Conservation (phyloP, 2,888 invertebrate species). For the Limenitis camilla region DNA sequence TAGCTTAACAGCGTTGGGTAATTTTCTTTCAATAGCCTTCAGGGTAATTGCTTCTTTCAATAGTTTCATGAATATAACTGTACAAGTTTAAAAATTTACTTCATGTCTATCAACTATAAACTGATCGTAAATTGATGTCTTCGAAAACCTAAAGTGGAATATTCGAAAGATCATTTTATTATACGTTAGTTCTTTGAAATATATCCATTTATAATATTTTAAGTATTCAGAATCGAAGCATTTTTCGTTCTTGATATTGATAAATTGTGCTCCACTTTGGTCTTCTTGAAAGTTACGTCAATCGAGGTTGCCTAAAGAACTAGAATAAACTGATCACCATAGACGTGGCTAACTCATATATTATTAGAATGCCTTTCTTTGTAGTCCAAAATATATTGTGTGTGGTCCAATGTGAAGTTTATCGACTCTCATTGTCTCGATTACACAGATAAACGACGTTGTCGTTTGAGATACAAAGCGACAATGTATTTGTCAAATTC, state of each 20-base stretch:
- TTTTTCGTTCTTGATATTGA: constrained; percentile 1
- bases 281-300: constrained; percentile 40
- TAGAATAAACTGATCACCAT: constrained; percentile 51
- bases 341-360: constrained; percentile 58
- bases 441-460: constrained; percentile 72
- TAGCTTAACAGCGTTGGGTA: not conserved
- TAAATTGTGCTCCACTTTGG: not conserved
- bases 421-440: constrained; percentile 70
- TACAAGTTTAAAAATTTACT: too few relatives aligned
- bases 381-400: constrained; percentile 64
- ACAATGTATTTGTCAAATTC: constrained; percentile 65
- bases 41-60: not conserved
- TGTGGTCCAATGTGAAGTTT: constrained; percentile 72
- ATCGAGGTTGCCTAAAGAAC: constrained; percentile 49
- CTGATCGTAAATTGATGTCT: not conserved
- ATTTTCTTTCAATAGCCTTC: constrained; percentile 3
- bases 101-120: too few relatives aligned
- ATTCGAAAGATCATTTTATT: not conserved
- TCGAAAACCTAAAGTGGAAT: not conserved
- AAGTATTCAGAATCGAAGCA: not conserved
- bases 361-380: constrained; percentile 64
- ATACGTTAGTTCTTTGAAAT: too few relatives aligned
- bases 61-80: not conserved
- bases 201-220: not conserved
- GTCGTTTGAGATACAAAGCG: constrained; percentile 63